Evolutionary conservation across 2,888 invertebrate species (phyloP), one percentile per base, ranked within the genome.

Genomic region (Adineta ricciae): DNA sequence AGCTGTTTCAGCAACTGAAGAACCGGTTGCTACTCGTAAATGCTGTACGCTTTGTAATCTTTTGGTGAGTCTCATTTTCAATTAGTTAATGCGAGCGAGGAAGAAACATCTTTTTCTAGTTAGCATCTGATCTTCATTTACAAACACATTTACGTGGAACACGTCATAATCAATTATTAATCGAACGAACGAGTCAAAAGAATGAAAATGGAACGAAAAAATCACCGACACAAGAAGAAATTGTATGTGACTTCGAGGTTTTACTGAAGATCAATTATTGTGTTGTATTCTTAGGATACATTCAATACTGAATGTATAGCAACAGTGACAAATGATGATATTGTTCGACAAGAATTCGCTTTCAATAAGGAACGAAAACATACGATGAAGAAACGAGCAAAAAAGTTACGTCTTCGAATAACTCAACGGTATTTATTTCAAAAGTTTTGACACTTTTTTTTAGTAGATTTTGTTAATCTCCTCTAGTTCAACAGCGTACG

Each of bases 51-150:
- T 78, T 86, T 92, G 56, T 11, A 92, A 87, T 91, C 91, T 86
- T 91, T 90, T 49, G 93, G 93, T 86, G 92, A 92, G 32, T 64
- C 8, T 82, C 1, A 27, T 16, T 38, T 24, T 24, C 16, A 16
- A 54, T n/a, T 3, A 54, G 5, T 4, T n/a, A 0, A 5, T 54
- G 9, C 7, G 0, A 56, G 24, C 9, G n/a, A 8, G 4, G 7
- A 19, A 7, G 8, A 36, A 7, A 21, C 19, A 38, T 24, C 41
- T 7, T 32, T 1, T 72, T 72, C 8, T 78, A 78, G 78, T n/a
- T 78, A 41, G 78, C 78, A 14, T 78, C 78, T 78, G 78, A 78
- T 41, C 78, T 78, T 38, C 78, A 78, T 78, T 78, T 78, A n/a
- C 78, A 78, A n/a, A 78, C 78, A n/a, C 78, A 78, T 78, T 41